Base-by-base conservation (phyloP, 2,113 vertebrate species). In the Oreochromis spilurus region DNA sequence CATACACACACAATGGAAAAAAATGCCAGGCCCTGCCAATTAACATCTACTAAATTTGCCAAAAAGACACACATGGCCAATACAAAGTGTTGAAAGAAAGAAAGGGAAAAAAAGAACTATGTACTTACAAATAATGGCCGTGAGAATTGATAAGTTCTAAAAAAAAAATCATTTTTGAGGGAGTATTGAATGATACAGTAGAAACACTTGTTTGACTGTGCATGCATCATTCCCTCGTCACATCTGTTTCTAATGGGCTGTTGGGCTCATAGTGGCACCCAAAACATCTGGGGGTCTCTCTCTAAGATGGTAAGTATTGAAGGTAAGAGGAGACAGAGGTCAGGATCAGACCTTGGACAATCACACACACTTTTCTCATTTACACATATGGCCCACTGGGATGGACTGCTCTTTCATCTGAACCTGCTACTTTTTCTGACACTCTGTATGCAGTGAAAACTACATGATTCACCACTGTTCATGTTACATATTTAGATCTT, bases 31-130 rank as follows among this genome's bases (percentile, higher is more conserved):
- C 43, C 77, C 38, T 14, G 34, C 38, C 54, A 83, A 72, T 82
- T 86, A 89, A 16, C 36, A 89, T 83, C 0, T 31, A 85, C 2
- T 13, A 3, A 26, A 83, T 79, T 57, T 52, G 54, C 78, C 77
- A 43, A 57, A 82, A 79, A 85, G 72, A 40, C 82, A 90, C 87
- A 81, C 85, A 34, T 82, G 60, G 62, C 79, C 83, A 70, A 85
- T 72, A 21, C 45, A 60, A 78, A 24, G 43, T 50, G 24, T 11
- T 31, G 70, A n/a, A 48, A 75, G 70, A 75, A 45, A 72, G 0
- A 45, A 4, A 24, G n/a, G 26, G n/a, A 1, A 43, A 70, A 70
- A 70, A 70, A 67, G 0, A 70, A 43, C 40, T 16, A 26, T 29
- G 21, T 45, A 72, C 40, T 43, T 72, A 72, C 67, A 45, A 45